Percentiles rank a stretch among this genome's conserved stretches.
Conservation (phyloP, 2,888 invertebrate genomes). For the Caenorhabditis panamensis region DNA sequence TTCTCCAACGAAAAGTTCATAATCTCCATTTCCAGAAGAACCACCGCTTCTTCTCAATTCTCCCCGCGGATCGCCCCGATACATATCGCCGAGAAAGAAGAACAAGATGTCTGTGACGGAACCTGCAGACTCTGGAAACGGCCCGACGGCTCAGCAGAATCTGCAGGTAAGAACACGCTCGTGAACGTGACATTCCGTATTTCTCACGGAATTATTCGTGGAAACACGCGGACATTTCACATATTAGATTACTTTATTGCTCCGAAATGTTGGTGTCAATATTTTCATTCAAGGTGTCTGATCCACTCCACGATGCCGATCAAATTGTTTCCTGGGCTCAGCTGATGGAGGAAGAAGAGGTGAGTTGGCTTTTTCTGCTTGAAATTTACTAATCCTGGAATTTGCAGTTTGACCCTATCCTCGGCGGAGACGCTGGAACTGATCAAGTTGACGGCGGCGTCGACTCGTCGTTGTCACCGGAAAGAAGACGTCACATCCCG, state of each 20-base stretch:
- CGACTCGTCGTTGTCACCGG: constrained; percentile 19
- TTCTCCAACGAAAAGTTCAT: neutral
- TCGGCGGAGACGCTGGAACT: constrained; percentile 12
- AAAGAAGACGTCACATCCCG: constrained; percentile 33
- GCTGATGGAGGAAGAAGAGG: constrained; percentile 59
- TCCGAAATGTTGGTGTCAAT: neutral
- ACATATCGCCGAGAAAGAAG: constrained; percentile 3
- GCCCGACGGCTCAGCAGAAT: constrained; percentile 32
- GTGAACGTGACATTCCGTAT: constrained; percentile 6
- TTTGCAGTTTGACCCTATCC: neutral
- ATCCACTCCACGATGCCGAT: constrained; percentile 9
- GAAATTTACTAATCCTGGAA: too few relatives aligned
- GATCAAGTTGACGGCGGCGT: constrained; percentile 30
- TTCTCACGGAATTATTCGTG: neutral
- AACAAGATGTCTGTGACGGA: constrained; percentile 59
- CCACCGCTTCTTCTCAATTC: constrained; percentile 6
- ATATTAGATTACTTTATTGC: neutral
- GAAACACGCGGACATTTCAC: neutral
- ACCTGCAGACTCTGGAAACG: constrained; percentile 62
- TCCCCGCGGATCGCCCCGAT: neutral
- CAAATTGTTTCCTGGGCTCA: constrained; percentile 54
- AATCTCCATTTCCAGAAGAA: constrained; percentile 14
- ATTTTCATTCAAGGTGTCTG: constrained; percentile 34
- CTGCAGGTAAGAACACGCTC: constrained; percentile 61
- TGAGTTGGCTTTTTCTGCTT: neutral